phyloP scores from a whole-genome alignment of 1,140 invertebrate species.

The Listronotus bonariensis region DNA sequence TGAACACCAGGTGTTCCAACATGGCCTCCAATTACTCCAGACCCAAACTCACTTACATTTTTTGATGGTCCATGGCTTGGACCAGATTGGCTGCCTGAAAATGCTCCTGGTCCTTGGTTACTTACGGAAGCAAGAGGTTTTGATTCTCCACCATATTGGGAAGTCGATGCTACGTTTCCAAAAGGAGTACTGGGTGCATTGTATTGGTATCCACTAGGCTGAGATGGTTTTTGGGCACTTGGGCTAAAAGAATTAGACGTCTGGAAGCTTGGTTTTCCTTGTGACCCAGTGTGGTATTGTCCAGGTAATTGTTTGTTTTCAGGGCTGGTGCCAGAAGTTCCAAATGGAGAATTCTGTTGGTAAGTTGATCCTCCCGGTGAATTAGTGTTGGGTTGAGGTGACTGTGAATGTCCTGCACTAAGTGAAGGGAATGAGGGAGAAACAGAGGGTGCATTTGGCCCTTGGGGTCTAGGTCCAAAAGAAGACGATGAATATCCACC shows the following conservation, averaged over 20 bases:
- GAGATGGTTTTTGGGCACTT: not conserved
- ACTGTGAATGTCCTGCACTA: too few relatives aligned
- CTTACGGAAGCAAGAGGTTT: not conserved
- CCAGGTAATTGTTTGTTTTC: too few relatives aligned
- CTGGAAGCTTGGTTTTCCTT: not conserved
- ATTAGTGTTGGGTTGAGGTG: too few relatives aligned
- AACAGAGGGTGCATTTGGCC: too few relatives aligned
- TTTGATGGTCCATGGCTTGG: not conserved
- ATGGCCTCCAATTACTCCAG: too few relatives aligned
- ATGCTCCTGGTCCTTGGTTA: not conserved
- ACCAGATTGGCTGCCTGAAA: slow-evolving; percentile 7
- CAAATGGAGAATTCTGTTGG: too few relatives aligned
- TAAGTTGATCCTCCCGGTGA: too few relatives aligned
- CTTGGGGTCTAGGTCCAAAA: too few relatives aligned
- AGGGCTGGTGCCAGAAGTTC: too few relatives aligned
- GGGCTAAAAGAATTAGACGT: not conserved
- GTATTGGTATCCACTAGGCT: slow-evolving; percentile 19
- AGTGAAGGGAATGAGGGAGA: too few relatives aligned
- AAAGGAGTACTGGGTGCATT: slow-evolving; percentile 5
- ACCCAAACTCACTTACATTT: not conserved
- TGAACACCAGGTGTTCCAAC: slow-evolving; percentile 12
- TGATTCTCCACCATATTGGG: not conserved
- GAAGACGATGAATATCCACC: too few relatives aligned
- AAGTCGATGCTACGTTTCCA: not conserved
- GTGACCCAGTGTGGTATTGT: too few relatives aligned